Base-by-base conservation (phyloP, 1,140 invertebrate species). In the Pseudomyrmex gracilis region DNA sequence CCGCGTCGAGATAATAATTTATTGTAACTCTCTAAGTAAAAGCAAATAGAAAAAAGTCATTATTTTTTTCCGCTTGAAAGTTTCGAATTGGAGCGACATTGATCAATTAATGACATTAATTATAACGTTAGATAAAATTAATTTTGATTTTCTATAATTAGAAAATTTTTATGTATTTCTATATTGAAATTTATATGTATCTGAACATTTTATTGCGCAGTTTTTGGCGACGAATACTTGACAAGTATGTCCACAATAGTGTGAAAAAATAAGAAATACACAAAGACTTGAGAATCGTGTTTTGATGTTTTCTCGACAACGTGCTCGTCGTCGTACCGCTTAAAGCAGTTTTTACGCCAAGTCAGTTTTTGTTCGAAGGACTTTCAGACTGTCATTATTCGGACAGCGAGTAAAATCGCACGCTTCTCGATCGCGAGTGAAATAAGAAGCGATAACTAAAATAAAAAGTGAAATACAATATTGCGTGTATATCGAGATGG, bases 381-480 rank as follows among this genome's bases (percentile, higher is more conserved):
- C 49, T 55, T 73, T 22, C 24, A 43, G 9, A 2, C 5, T 34
- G 20, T 64, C 43, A 34, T 76, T 43, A 66, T 7, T 43, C 15
- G 51, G 3, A 17, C n/a, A 15, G 24, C 57, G n/a, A 24, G 45
- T 82, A 64, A 53, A 82, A 82, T 82, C 24, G 57, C 24, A 24
- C 17, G 4, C 4, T 63, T 12, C 34, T 63, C 57, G 78, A 80
- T 71, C 53, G 57, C 15, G 13, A 3, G 45, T 15, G 49, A 82
- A 60, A 83, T 82, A 85, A 74, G 51, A 17, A 87, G 63, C 22
- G 57, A 82, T 49, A 34, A 7, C 5, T 34, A 34, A 34, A 34
- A 34, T 34, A 66, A 71, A 64, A 43, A 74, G 74, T 82, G 45
- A 82, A 74, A 76, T 60, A 74, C 64, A 84, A 74, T 53, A 85